Percentiles rank a stretch among this genome's conserved stretches.
These are phyloP conservation scores for Halcyon malimbica DNA, from an alignment of 2,113 vertebrate species.

Conservation along the genomic window DNA sequence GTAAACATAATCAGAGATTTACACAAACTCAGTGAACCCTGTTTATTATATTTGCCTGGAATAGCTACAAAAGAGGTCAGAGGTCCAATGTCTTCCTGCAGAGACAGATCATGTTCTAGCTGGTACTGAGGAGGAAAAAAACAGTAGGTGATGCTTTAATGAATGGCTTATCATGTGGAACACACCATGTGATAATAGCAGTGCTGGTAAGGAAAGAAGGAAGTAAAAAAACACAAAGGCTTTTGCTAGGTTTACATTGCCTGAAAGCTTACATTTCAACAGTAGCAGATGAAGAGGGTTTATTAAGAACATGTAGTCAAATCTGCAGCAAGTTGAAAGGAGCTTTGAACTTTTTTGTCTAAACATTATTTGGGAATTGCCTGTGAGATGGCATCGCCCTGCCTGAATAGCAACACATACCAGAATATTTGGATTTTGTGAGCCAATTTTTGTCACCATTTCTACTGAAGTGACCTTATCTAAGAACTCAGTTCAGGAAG, in stretches of 20 bases:
- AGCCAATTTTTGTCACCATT: neutral
- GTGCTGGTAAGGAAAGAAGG: conserved; percentile 75
- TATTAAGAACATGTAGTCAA: conserved; percentile 56
- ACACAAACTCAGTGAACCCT: conserved; percentile 80
- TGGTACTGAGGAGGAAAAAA: conserved; percentile 82
- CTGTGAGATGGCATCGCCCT: neutral
- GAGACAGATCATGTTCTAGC: conserved; percentile 88
- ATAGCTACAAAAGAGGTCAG: conserved; percentile 83
- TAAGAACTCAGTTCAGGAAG: neutral
- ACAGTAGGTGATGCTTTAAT: conserved; percentile 87
- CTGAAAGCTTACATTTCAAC: conserved; percentile 70
- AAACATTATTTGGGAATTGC: conserved; percentile 33
- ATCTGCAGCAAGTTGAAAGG: conserved; percentile 65
- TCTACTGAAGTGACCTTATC: neutral
- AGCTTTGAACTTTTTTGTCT: conserved; percentile 55
- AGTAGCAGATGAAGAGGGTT: conserved; percentile 63
- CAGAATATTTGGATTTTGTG: neutral
- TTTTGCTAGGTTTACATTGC: conserved; percentile 71
- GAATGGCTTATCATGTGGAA: conserved; percentile 88
- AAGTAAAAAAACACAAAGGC: conserved; percentile 65
- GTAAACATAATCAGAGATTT: conserved; percentile 86
- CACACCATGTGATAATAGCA: conserved; percentile 85
- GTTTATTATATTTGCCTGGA: conserved; percentile 83
- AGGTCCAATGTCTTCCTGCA: conserved; percentile 81
- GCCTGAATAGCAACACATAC: neutral